phyloP scores from a whole-genome alignment of 2,888 invertebrate genomes.

The Sphinx pinastri region DNA sequence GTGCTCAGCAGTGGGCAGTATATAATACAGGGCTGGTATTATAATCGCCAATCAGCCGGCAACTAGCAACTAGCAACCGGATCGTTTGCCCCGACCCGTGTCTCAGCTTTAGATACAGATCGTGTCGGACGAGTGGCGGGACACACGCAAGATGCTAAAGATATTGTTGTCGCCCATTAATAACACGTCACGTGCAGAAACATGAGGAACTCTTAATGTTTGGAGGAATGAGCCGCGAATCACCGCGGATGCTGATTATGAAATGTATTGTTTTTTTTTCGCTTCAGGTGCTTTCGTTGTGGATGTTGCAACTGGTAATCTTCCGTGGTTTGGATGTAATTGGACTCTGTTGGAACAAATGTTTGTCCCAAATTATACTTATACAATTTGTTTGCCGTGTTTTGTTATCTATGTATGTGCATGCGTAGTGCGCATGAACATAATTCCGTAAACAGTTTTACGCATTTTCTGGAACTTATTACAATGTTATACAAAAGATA shows the following conservation, averaged over 20 bases:
- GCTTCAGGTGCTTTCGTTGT: neutral
- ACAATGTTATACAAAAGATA: neutral
- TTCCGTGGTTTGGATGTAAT: neutral
- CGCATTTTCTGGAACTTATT: neutral
- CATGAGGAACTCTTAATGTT: conserved; percentile 7
- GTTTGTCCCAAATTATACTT: too few species aligned
- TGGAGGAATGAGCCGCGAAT: conserved; percentile 17
- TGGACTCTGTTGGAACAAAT: neutral
- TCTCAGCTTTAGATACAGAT: conserved; percentile 51
- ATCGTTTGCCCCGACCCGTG: conserved; percentile 33
- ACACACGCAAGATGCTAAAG: conserved; percentile 49
- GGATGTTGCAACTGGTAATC: neutral
- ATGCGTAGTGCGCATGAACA: neutral
- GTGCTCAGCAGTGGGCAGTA: too few species aligned
- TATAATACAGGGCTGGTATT: too few species aligned
- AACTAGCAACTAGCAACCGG: conserved; percentile 19
- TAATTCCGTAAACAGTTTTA: too few species aligned
- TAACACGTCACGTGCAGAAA: conserved; percentile 24
- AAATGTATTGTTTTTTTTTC: neutral
- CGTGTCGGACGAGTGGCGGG: conserved; percentile 43
- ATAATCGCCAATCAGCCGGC: conserved; percentile 16
- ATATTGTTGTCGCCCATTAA: conserved; percentile 38
- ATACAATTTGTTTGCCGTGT: too few species aligned
- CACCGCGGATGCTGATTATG: conserved; percentile 13
- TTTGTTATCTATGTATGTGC: neutral